Percentiles rank a stretch among this genome's conserved stretches.
These are phyloP conservation scores for Boulengerochromis microlepis DNA, from an alignment of 2,113 vertebrate genomes.

Conservation along the genomic window DNA sequence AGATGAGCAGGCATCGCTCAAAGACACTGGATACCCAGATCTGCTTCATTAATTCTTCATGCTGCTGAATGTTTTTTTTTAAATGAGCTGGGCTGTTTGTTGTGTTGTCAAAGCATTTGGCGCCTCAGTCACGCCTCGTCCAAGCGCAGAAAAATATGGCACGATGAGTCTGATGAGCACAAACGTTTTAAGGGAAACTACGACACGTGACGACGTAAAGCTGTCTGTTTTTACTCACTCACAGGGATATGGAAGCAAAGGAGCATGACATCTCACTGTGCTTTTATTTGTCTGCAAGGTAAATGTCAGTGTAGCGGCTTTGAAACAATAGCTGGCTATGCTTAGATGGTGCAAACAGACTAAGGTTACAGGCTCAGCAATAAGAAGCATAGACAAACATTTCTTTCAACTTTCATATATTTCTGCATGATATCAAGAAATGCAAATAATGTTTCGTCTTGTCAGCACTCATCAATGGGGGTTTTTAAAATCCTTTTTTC, in stretches of 20 bases:
- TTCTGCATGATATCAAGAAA: background rate
- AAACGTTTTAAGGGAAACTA: background rate
- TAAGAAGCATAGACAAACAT: background rate
- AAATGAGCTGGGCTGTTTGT: background rate
- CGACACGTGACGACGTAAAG: background rate
- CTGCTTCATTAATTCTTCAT: background rate
- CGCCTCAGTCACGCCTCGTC: background rate
- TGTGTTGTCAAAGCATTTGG: background rate
- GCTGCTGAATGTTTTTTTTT: background rate
- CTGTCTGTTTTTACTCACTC: background rate
- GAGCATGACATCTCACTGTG: background rate
- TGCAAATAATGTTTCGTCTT: background rate
- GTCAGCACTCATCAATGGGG: background rate
- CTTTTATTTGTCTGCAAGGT: background rate
- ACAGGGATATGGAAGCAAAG: background rate
- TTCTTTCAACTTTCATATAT: background rate
- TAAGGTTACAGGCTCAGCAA: background rate
- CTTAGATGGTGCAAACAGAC: background rate
- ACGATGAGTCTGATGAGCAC: background rate
- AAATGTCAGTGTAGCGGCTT: background rate
- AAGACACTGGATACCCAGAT: background rate
- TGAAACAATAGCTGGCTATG: background rate
- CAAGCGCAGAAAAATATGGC: background rate
- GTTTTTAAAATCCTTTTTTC: accelerated
- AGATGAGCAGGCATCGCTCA: background rate